These are phyloP conservation scores for Drosophila fuyamai DNA, from an alignment of 1,140 invertebrate genomes.

Conservation along the genomic window DNA sequence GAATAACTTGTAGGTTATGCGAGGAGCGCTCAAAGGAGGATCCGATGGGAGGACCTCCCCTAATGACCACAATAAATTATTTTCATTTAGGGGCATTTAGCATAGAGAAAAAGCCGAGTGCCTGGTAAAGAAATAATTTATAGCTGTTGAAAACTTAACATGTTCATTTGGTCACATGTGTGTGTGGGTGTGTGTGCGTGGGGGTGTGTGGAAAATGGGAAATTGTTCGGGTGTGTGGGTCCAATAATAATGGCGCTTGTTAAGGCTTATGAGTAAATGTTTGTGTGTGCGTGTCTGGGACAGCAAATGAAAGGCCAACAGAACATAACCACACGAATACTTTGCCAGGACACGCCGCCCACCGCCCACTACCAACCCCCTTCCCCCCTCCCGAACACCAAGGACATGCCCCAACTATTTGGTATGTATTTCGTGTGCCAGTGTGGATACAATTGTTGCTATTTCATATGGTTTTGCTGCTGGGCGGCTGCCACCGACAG, in stretches of 20 bases:
- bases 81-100: slow-evolving; percentile 80
- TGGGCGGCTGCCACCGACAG: slow-evolving; percentile 47
- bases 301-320: slow-evolving; percentile 69
- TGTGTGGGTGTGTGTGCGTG: slow-evolving; percentile 36
- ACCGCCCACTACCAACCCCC: not conserved
- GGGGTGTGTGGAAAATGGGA: slow-evolving; percentile 7
- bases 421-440: slow-evolving; percentile 47
- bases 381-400: slow-evolving; percentile 11
- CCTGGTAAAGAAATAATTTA: slow-evolving; percentile 79
- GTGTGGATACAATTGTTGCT: slow-evolving; percentile 55
- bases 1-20: slow-evolving; percentile 8
- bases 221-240: slow-evolving; percentile 25
- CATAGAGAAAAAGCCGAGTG: slow-evolving; percentile 65
- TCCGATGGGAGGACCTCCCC: slow-evolving; percentile 18
- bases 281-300: slow-evolving; percentile 36
- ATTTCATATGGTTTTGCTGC: slow-evolving; percentile 38
- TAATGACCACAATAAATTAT: slow-evolving; percentile 82
- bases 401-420: slow-evolving; percentile 72
- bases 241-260: slow-evolving; percentile 62
- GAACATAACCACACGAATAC: slow-evolving; percentile 63
- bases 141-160: slow-evolving; percentile 81
- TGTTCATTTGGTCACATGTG: slow-evolving; percentile 79
- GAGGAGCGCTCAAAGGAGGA: not conserved
- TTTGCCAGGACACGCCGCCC: slow-evolving; percentile 42
- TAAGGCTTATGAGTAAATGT: slow-evolving; percentile 48